Base-by-base conservation (phyloP, 2,113 vertebrate genomes). In the Otolemur garnettii region DNA sequence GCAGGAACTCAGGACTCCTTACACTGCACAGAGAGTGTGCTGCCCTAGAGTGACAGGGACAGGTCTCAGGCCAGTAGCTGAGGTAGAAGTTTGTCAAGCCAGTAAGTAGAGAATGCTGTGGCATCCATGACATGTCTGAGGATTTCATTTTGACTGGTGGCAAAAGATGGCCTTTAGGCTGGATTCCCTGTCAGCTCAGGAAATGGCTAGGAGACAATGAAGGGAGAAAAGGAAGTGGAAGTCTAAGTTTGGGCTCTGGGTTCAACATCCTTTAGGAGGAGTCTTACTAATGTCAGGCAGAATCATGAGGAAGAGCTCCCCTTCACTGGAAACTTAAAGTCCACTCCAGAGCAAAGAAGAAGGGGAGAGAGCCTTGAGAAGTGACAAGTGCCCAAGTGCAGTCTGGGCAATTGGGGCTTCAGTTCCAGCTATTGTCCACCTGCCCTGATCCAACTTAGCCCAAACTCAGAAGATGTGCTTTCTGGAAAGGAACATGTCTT, bases 261-360 rank as follows among this genome's bases (percentile, higher is more conserved):
- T 85, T 95, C 57, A n/a, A 79, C 18, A 64, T 72, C 80, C 24
- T 95, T 35, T 77, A n/a, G 45, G n/a, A 96, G 30, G 24, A 30
- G 35, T 87, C n/a, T 53, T 96, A 89, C 57, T 69, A 53, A 6
- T 21, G 57, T 78, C 57, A 91, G 30, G 14, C 33, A 69, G 84
- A 94, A 62, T 69, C 42, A 75, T 59, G 38, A 89, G 38, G 28
- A 91, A 35, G 50, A 38, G 24, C 28, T 86, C 35, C 24, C 74
- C 55, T 35, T 69, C 59, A 13, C 1, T 19, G 33, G 64, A 93
- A 95, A 71, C 62, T 26, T 79, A 66, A 90, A 80, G 68, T 87
- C 15, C 26, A 35, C 22, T 82, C 22, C 38, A 26, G 59, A 82
- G 42, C 60, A 62, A 24, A 85, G 60, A 85, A 59, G 26, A 55